Evolutionary conservation across 1,140 invertebrate genomes (phyloP).

Genomic region (Drosophila repleta): DNA sequence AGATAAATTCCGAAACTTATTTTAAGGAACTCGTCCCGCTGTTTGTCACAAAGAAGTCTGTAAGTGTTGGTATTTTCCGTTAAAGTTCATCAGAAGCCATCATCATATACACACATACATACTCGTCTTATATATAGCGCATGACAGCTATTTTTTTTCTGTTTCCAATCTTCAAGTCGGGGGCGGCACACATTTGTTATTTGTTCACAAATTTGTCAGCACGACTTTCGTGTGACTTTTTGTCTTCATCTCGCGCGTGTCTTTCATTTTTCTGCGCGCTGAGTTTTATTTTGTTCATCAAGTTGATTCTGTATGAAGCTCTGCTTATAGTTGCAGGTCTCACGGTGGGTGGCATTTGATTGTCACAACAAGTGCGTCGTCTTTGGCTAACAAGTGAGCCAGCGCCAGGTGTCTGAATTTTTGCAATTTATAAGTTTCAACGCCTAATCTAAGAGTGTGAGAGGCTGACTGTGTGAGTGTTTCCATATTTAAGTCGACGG

Average conservation of each 20-base stretch:
- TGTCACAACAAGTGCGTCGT: conserved; percentile 57
- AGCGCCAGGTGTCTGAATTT: conserved; percentile 24
- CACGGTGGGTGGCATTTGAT: background rate
- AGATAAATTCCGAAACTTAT: conserved; percentile 19
- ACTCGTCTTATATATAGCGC: no score
- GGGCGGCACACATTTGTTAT: conserved; percentile 57
- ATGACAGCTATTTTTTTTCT: background rate
- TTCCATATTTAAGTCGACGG: conserved; percentile 28
- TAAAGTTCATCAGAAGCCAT: conserved; percentile 25
- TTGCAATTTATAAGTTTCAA: conserved; percentile 44
- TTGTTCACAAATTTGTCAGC: conserved; percentile 61
- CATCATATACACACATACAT: background rate
- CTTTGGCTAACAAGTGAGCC: conserved; percentile 53
- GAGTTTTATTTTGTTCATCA: conserved; percentile 53
- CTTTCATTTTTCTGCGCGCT: conserved; percentile 18
- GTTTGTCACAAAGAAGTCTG: conserved; percentile 16
- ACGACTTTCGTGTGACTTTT: conserved; percentile 70
- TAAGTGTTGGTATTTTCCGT: background rate
- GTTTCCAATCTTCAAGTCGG: conserved; percentile 11
- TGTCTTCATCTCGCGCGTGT: conserved; percentile 50
- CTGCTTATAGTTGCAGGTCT: background rate
- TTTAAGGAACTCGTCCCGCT: conserved; percentile 33
- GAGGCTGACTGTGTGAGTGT: conserved; percentile 4
- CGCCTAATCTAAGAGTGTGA: conserved; percentile 4
- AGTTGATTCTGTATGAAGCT: conserved; percentile 32